Evolutionary conservation across 2,888 invertebrate species (phyloP).

Genomic region (Sinhomidia bicolor): DNA sequence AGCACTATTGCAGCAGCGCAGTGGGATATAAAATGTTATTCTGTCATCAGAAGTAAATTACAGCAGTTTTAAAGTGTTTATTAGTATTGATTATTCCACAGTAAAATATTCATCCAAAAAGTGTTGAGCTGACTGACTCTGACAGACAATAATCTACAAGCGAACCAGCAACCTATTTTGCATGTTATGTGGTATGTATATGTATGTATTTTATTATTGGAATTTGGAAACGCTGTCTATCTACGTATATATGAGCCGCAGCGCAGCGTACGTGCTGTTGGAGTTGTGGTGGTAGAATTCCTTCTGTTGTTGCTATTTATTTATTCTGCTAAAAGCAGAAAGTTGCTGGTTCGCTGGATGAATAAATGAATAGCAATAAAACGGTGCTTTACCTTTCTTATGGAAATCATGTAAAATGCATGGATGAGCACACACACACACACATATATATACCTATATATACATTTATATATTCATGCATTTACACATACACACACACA

Average conservation of each 20-base stretch:
- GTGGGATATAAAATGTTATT: too few species aligned
- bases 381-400: conserved; percentile 23
- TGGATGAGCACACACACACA: neutral
- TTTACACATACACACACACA: too few species aligned
- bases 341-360: neutral
- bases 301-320: neutral
- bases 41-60: neutral
- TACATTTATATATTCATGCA: too few species aligned
- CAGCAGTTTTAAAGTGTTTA: neutral
- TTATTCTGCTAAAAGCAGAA: neutral
- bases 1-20: too few species aligned
- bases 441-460: too few species aligned
- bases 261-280: neutral
- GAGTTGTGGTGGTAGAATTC: neutral
- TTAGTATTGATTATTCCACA: conserved; percentile 17
- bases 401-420: neutral
- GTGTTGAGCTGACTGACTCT: conserved; percentile 23
- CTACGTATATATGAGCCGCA: neutral
- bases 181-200: neutral
- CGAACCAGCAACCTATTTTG: neutral
- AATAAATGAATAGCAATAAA: conserved; percentile 33
- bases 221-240: too few species aligned
- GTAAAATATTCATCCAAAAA: conserved; percentile 1
- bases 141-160: conserved; percentile 11
- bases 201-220: too few species aligned